Percentiles rank a stretch among this genome's conserved stretches.
These are phyloP conservation scores for Tetraodon nigroviridis DNA, from an alignment of 2,113 vertebrate genomes.

Conservation along the genomic window DNA sequence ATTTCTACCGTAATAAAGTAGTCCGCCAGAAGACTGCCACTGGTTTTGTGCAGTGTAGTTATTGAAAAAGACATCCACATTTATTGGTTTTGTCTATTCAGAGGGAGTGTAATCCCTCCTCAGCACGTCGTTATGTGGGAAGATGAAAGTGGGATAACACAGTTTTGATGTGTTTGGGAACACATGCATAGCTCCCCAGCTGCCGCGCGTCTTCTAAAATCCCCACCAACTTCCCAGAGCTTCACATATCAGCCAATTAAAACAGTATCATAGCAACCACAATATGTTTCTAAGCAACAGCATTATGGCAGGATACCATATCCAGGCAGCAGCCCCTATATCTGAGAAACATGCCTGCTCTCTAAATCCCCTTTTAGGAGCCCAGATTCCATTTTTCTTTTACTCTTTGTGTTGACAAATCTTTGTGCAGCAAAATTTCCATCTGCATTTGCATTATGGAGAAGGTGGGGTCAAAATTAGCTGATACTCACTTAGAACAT, in stretches of 20 bases:
- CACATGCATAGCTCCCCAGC: constrained; percentile 8
- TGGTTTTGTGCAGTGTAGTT: not conserved
- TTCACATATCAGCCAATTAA: constrained; percentile 61
- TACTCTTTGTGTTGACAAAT: no score
- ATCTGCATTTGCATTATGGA: no score
- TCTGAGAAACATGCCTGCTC: not conserved
- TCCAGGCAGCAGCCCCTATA: constrained; percentile 15
- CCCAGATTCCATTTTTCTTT: no score
- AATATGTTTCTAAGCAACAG: constrained; percentile 61
- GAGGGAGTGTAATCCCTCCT: constrained; percentile 7
- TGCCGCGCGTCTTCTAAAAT: constrained; percentile 19
- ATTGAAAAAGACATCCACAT: constrained; percentile 1
- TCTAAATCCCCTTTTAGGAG: not conserved
- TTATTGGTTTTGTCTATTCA: constrained; percentile 2
- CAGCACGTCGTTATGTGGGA: constrained; percentile 3
- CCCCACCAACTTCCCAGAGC: constrained; percentile 31
- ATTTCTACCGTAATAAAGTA: no score
- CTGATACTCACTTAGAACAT: no score
- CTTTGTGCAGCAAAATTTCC: no score
- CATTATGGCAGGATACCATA: constrained; percentile 41
- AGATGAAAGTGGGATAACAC: constrained; percentile 14
- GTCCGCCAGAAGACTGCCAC: constrained; percentile 1
- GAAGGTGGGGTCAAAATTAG: no score
- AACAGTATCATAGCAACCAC: constrained; percentile 56
- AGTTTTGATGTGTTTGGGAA: constrained; percentile 27